Evolutionary conservation across 2,888 invertebrate genomes (phyloP), one percentile per base, ranked within the genome.

Genomic region (Toxonevra muliebris): DNA sequence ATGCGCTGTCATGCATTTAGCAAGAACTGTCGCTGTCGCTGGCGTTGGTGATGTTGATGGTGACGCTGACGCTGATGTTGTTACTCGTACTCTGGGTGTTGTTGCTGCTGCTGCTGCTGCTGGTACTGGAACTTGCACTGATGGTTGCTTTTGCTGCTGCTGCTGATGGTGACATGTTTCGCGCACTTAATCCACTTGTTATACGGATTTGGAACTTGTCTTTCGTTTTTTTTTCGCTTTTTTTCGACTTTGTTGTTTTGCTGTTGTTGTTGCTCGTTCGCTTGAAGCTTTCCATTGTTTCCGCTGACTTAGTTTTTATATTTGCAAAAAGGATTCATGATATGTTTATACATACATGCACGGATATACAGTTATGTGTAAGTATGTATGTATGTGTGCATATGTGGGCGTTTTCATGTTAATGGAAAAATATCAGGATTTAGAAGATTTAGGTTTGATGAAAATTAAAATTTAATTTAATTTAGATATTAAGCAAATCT

Each of bases 131-230:
- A n/a, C n/a, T n/a, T n/a, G n/a, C n/a, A n/a, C 15, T 4, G 30
- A 30, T 30, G 7, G 30, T 55, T 13, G 50, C 20, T 61, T 11
- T 48, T 30, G 30, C 13, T 40, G 41, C n/a, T 20, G 12, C 53
- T 40, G 10, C 45, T 60, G 67, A 41, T 61, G 65, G 70, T 70
- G 70, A 65, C 70, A 65, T 68, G 52, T 65, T 70, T 70, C 55
- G 59, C 68, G 66, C 62, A 59, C 62, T 65, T 65, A 65, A 70
- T 70, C 68, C 65, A 68, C 70, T 68, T 68, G 70, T 70, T 70
- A 68, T 65, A 55, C 30, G 52, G 64, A 65, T 64, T 69, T 67
- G 61, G 63, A 54, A 15, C 55, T 61, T 57, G 54, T 45, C 55
- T n/a, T 45, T 12, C 19, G 5, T 9, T 17, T 17, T 45, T 54